Conservation (phyloP, 1,140 invertebrate species). For the Bombyx mandarina region DNA sequence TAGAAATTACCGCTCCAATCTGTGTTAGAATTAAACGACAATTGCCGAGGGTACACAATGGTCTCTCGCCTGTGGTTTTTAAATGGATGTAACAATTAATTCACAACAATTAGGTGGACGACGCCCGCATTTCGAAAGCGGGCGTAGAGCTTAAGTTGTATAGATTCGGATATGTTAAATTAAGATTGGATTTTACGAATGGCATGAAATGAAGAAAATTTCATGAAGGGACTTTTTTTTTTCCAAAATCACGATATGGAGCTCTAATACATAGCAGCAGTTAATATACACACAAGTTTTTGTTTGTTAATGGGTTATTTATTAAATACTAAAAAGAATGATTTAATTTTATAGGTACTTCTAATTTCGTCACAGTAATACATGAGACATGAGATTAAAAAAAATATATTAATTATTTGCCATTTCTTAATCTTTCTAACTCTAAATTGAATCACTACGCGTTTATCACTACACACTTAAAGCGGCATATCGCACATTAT, state of each 20-base stretch:
- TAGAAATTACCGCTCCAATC: slow-evolving; percentile 54
- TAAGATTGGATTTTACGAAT: no score
- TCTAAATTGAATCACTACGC: slow-evolving; percentile 32
- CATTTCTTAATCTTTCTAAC: slow-evolving; percentile 2
- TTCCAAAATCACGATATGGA: no score
- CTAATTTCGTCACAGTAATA: no score
- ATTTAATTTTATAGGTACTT: no score
- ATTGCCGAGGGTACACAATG: slow-evolving; percentile 47
- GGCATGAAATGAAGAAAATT: no score
- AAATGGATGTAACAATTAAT: slow-evolving; percentile 71
- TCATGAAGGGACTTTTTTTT: no score
- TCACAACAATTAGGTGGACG: slow-evolving; percentile 62
- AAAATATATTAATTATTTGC: neutral
- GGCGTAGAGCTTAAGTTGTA: no score
- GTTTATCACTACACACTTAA: slow-evolving; percentile 46
- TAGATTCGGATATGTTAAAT: no score
- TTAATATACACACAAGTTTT: no score
- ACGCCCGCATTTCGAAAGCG: slow-evolving; percentile 59
- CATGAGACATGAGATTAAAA: neutral
- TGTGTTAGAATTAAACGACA: slow-evolving; percentile 43
- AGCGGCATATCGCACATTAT: slow-evolving; percentile 52
- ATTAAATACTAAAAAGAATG: no score
- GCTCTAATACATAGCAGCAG: no score
- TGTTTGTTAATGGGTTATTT: no score
- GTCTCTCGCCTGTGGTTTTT: slow-evolving; percentile 53